phyloP scores from a whole-genome alignment of 2,888 invertebrate genomes.

The Pherbina coryleti region DNA sequence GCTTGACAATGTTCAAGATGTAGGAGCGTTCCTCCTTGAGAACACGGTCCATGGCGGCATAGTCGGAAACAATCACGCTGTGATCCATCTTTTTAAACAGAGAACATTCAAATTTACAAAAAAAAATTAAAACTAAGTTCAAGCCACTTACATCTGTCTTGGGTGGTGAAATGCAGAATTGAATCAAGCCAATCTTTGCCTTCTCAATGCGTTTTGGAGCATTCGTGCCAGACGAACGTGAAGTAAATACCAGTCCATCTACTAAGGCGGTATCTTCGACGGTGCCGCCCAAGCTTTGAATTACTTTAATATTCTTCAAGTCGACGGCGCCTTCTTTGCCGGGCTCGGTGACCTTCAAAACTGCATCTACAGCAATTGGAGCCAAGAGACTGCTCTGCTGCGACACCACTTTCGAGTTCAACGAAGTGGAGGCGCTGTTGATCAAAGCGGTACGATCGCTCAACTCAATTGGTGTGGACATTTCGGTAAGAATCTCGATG shows the following conservation, averaged over 20 bases:
- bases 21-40: slow-evolving; percentile 97
- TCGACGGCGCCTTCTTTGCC: slow-evolving; percentile 85
- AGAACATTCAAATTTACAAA: not conserved
- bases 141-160: slow-evolving; percentile 89
- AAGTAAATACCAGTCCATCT: slow-evolving; percentile 95
- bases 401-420: slow-evolving; percentile 99
- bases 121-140: not conserved
- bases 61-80: slow-evolving; percentile 96
- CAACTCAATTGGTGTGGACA: slow-evolving; percentile 89
- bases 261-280: slow-evolving; percentile 97
- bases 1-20: slow-evolving; percentile 97
- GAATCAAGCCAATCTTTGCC: slow-evolving; percentile 98
- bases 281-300: slow-evolving; percentile 95
- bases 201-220: slow-evolving; percentile 96
- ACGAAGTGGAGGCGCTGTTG: slow-evolving; percentile 96
- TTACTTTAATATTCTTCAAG: slow-evolving; percentile 95
- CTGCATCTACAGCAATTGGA: slow-evolving; percentile 97
- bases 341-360: slow-evolving; percentile 77
- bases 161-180: slow-evolving; percentile 99
- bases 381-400: slow-evolving; percentile 96
- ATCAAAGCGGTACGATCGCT: slow-evolving; percentile 87
- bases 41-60: slow-evolving; percentile 99
- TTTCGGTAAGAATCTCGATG: slow-evolving; percentile 79
- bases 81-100: slow-evolving; percentile 84
- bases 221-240: slow-evolving; percentile 87